These are phyloP conservation scores for Aramus guarauna DNA, from an alignment of 2,113 vertebrate genomes.

Conservation along the genomic window DNA sequence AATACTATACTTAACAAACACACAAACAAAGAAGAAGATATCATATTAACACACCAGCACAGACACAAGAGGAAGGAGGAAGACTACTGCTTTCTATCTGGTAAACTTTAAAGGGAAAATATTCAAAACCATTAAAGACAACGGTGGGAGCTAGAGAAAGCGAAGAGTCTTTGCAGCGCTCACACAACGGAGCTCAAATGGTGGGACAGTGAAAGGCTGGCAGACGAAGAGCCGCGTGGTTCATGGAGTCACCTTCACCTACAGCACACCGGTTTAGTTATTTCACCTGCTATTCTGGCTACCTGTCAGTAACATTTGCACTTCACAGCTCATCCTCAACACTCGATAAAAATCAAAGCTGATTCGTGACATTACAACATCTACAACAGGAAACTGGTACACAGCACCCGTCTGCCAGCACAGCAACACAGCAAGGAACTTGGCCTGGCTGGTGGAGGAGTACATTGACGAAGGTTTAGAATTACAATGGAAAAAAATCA, in stretches of 20 bases:
- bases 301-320: neutral
- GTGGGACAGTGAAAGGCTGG: neutral
- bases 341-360: slow-evolving; percentile 29
- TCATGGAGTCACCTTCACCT: neutral
- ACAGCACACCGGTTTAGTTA: neutral
- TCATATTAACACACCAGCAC: neutral
- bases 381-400: neutral
- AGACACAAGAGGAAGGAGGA: neutral
- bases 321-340: neutral
- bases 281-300: slow-evolving; percentile 20
- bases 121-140: neutral
- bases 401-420: neutral
- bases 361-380: neutral
- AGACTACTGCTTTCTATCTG: neutral
- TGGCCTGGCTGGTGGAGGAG: neutral
- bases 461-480: neutral
- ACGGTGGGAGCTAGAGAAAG: neutral
- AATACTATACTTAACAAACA: neutral
- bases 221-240: neutral
- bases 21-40: neutral
- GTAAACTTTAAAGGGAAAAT: neutral
- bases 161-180: neutral
- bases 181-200: fast-evolving
- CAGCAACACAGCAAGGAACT: neutral
- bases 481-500: neutral